A percentile compares a stretch with the other conserved stretches of the same genome.
phyloP scores from a whole-genome alignment of 1,140 invertebrate species.

The Riptortus pedestris region DNA sequence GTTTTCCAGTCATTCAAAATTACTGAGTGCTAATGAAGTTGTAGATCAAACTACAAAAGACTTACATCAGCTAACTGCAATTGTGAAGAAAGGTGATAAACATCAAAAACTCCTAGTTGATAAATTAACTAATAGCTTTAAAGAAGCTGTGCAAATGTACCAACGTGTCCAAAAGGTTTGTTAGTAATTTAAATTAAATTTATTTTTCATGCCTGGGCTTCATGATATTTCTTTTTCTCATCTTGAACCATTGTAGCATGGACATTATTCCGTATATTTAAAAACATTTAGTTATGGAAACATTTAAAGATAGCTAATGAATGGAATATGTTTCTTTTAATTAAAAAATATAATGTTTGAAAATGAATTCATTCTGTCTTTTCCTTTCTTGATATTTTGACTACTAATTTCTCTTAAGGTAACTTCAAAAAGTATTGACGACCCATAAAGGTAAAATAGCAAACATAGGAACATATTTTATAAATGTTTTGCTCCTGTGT shows the following conservation, averaged over 20 bases:
- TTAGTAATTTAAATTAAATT: conserved; percentile 1
- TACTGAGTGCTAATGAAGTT: conserved; percentile 6
- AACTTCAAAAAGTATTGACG: too few species aligned
- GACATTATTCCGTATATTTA: neutral
- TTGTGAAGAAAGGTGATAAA: conserved; percentile 43
- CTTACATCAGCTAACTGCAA: conserved; percentile 13
- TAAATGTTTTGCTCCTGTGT: too few species aligned
- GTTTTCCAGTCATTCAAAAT: conserved; percentile 1
- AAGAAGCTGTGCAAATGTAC: conserved; percentile 65
- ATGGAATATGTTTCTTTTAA: too few species aligned
- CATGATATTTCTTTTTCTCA: neutral
- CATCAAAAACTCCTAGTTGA: conserved; percentile 72
- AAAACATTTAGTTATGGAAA: too few species aligned
- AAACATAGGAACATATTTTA: too few species aligned
- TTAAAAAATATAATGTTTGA: too few species aligned
- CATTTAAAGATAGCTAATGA: too few species aligned
- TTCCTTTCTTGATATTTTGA: too few species aligned
- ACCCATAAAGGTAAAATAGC: too few species aligned
- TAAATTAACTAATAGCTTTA: conserved; percentile 67
- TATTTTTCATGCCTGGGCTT: neutral
- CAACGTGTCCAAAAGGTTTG: conserved; percentile 63
- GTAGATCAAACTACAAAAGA: conserved; percentile 22
- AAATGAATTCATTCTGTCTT: too few species aligned
- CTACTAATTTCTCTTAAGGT: too few species aligned
- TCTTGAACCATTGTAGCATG: neutral